Base-by-base conservation (phyloP, 2,888 invertebrate species). In the Platycnemis pennipes region DNA sequence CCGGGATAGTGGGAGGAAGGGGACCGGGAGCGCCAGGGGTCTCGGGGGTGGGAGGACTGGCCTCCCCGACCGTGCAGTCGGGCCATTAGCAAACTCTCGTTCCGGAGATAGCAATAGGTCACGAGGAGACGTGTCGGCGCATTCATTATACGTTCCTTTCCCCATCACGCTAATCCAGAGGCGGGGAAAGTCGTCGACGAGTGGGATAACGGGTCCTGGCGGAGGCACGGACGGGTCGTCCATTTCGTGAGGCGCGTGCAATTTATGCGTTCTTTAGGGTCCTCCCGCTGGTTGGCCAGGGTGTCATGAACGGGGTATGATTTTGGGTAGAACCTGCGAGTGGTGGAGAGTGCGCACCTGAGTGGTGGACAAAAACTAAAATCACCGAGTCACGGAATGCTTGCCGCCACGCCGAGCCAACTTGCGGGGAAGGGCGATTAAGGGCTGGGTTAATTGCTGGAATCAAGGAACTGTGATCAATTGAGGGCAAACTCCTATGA, bases 41-140 rank as follows among this genome's bases (percentile, higher is more conserved):
- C 49, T 11, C 2, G 4, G 49, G 49, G 49, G 19, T 16, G 11
- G 49, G 49, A 49, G 19, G 49, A 49, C 13, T 3, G 49, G 49
- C 13, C 0, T 5, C 13, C 8, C 8, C 69, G 69, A 31, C 77
- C 77, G 37, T 37, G 77, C 77, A 26, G 77, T 26, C 13, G 31
- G 69, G 77, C 77, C 77, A 77, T 77, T 77, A 77, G 77, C 77
- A 77, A 37, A 77, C 13, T 37, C 77, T 77, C 77, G 37, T 77
- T 77, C 77, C 77, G 77, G 31, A 77, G 77, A 37, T 77, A 77
- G 77, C 77, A 37, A 77, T 77, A 77, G 77, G 77, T 77, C 77
- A 77, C 77, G 77, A 37, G 77, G 13, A 77, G 37, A 77, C 77
- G 37, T 77, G 77, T 77, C 77, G 37, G 77, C 22, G 77, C 77